These are phyloP conservation scores for Platysternon megacephalum DNA, from an alignment of 2,113 vertebrate genomes.

Conservation along the genomic window DNA sequence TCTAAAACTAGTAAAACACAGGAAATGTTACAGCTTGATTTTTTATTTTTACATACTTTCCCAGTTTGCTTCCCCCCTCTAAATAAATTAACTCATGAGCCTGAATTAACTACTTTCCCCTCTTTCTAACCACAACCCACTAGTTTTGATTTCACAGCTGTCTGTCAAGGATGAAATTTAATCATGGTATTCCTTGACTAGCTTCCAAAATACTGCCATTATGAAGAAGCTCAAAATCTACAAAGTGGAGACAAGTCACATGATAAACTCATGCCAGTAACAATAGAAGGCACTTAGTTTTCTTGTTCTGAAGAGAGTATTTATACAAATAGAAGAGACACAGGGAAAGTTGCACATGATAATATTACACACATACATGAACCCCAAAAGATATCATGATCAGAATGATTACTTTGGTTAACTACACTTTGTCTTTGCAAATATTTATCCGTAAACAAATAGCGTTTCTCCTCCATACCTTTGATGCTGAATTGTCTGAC, in stretches of 20 bases:
- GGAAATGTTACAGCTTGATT: background rate
- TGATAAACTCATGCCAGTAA: background rate
- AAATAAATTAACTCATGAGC: background rate
- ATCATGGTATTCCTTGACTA: background rate
- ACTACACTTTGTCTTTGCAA: background rate
- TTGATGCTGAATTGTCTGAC: slow-evolving; percentile 74
- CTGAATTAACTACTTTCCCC: background rate
- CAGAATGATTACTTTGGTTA: background rate
- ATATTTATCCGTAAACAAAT: fast-evolving
- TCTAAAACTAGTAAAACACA: background rate
- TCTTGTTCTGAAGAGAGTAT: background rate
- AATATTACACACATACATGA: background rate
- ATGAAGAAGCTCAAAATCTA: background rate
- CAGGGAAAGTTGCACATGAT: background rate
- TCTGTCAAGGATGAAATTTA: background rate
- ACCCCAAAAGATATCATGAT: background rate
- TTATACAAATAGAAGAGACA: background rate
- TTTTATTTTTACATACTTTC: background rate
- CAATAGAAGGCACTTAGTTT: background rate
- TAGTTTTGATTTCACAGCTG: background rate
- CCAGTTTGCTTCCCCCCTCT: background rate
- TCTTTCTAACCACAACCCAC: background rate
- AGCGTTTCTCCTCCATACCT: slow-evolving; percentile 70
- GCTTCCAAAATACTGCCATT: background rate
- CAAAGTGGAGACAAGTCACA: background rate